These are phyloP conservation scores for Parazoanthus atlanticus DNA, from an alignment of 92 coral and sea anemone species.

Conservation along the genomic window DNA sequence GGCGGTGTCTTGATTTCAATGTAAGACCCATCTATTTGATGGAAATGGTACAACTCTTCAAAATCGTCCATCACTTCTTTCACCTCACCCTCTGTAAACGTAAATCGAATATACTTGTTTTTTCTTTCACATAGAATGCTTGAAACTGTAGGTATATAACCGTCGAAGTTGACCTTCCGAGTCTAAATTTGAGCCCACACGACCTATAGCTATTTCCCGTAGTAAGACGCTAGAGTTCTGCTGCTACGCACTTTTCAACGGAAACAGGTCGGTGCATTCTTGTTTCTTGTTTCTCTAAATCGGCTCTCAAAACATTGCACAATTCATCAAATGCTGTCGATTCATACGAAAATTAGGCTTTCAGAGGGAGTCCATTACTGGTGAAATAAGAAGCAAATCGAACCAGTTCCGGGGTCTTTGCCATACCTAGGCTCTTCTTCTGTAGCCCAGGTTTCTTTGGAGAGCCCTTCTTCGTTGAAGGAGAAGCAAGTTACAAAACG, in stretches of 20 bases:
- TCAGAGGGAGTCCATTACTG: slow-evolving; percentile 35
- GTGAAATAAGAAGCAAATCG: slow-evolving; percentile 37
- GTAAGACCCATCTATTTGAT: slow-evolving; percentile 63
- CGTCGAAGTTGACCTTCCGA: slow-evolving; percentile 61
- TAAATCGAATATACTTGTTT: slow-evolving; percentile 55
- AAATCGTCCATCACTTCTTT: slow-evolving; percentile 58
- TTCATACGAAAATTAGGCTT: slow-evolving; percentile 26
- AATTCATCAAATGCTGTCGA: slow-evolving; percentile 18
- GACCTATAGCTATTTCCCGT: slow-evolving; percentile 53
- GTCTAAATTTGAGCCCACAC: slow-evolving; percentile 59
- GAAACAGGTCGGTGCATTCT: slow-evolving; percentile 49
- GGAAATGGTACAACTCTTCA: slow-evolving; percentile 60
- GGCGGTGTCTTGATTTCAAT: slow-evolving; percentile 64
- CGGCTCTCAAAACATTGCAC: slow-evolving; percentile 28
- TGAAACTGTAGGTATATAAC: slow-evolving; percentile 51
- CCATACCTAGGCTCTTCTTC: slow-evolving; percentile 42
- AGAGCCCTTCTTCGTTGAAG: slow-evolving; percentile 27
- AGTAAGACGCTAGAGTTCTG: slow-evolving; percentile 48
- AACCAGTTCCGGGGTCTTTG: slow-evolving; percentile 45
- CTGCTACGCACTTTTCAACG: slow-evolving; percentile 52
- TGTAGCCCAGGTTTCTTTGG: neutral
- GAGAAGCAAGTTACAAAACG: slow-evolving; percentile 9
- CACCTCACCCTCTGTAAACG: slow-evolving; percentile 59
- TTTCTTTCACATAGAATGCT: slow-evolving; percentile 38
- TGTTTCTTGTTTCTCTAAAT: slow-evolving; percentile 23